Base-by-base conservation (phyloP, 1,140 invertebrate genomes). In the Listronotus oregonensis region DNA sequence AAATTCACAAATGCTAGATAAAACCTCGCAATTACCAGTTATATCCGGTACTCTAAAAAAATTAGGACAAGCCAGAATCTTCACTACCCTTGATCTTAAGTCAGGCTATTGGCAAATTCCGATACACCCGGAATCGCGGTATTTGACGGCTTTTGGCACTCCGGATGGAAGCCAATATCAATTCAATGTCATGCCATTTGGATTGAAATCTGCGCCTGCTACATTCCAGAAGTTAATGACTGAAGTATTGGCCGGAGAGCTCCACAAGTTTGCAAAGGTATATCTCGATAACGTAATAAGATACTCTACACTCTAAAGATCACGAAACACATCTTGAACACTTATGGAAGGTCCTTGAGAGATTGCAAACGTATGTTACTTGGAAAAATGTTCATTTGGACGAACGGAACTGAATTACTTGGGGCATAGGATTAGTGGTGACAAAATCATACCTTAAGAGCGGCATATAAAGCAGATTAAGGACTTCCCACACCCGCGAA, bases 1-100 rank as follows among this genome's bases (percentile, higher is more conserved):
- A 0, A 86, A 85, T 65, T 34, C 55, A 0, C 66, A 79, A 0
- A 84, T 78, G 0, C 68, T 66, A 7, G 66, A 69, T 14, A 76
- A 78, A 27, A 61, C 72, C 0, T 71, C 74, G 11, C 71, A 73
- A 6, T 21, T 78, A 8, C 71, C 74, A 6, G 5, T n/a, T 0
- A 71, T 71, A 6, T 5, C 17, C 0, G 71, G 69, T 0, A 56
- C 47, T 0, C 14, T 73, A 6, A 14, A 39, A 12, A 63, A 65
- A 12, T 46, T 71, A 0, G 57, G 65, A 0, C 40, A 46, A 10
- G 63, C 64, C 14, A 60, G 50, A 21, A 58, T 67, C 34, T 69
- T 75, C 14, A 66, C 71, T 0, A 66, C 68, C 0, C 37, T 73
- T 0, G 71, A 77, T 51, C 55, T 75, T 14, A 62, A 58, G 11